Evolutionary conservation across 1,140 invertebrate genomes (phyloP).

Genomic region (Halotydeus destructor): DNA sequence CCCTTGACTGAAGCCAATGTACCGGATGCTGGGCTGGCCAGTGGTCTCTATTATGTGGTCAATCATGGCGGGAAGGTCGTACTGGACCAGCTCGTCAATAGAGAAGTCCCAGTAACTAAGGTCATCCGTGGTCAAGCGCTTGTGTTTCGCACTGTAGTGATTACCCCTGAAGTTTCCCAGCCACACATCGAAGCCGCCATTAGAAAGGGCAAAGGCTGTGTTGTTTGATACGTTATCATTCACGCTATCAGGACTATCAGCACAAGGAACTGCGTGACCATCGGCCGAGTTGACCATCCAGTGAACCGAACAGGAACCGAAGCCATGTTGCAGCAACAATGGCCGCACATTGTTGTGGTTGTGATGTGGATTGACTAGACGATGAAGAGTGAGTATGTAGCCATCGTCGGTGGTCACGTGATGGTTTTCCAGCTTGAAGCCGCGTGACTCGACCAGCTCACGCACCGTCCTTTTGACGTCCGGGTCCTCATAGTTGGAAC

Average conservation of each 20-base stretch:
- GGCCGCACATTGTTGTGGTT: not conserved
- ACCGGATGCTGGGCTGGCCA: slow-evolving; percentile 16
- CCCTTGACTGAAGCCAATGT: slow-evolving; percentile 46
- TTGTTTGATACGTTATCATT: slow-evolving; percentile 14
- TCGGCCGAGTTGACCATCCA: slow-evolving; percentile 30
- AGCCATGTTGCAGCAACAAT: slow-evolving; percentile 12
- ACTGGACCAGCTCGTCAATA: slow-evolving; percentile 22
- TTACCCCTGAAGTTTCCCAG: slow-evolving; percentile 27
- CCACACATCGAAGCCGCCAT: slow-evolving; percentile 27
- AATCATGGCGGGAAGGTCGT: slow-evolving; percentile 30
- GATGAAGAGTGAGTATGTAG: slow-evolving; percentile 44
- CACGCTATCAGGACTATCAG: slow-evolving; percentile 21
- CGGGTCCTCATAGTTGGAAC: not conserved
- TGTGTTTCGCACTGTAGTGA: slow-evolving; percentile 21
- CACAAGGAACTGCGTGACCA: slow-evolving; percentile 14
- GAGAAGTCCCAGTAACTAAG: slow-evolving; percentile 30
- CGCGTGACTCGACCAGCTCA: slow-evolving; percentile 7
- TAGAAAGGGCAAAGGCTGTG: slow-evolving; percentile 22
- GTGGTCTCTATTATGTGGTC: slow-evolving; percentile 30
- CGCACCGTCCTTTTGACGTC: no score
- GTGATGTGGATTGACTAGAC: slow-evolving; percentile 28
- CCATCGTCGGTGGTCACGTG: slow-evolving; percentile 42
- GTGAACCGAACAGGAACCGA: slow-evolving; percentile 4
- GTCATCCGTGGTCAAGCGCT: no score
- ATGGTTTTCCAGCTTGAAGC: slow-evolving; percentile 23